These are phyloP conservation scores for Halichoeres trimaculatus DNA, from an alignment of 2,113 vertebrate genomes.

Conservation along the genomic window DNA sequence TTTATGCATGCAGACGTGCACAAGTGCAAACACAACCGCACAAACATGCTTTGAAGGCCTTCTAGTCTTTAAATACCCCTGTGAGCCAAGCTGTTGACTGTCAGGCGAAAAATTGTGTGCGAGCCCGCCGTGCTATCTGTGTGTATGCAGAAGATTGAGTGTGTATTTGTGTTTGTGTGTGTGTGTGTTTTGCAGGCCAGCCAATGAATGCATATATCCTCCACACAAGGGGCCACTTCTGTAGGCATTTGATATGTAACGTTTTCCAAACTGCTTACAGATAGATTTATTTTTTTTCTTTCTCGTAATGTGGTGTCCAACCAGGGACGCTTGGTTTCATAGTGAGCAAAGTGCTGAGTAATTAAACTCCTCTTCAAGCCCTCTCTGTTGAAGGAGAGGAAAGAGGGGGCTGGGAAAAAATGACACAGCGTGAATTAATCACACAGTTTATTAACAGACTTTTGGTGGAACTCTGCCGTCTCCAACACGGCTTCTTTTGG, in stretches of 20 bases:
- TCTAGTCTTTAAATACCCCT: slow-evolving; percentile 54
- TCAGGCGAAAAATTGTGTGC: slow-evolving; percentile 19
- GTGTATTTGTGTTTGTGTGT: no score
- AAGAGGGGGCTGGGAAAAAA: background rate
- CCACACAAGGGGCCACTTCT: background rate
- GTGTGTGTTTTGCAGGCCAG: slow-evolving; percentile 27
- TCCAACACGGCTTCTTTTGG: slow-evolving; percentile 47
- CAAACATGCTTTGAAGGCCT: slow-evolving; percentile 46
- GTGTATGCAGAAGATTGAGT: slow-evolving; percentile 13
- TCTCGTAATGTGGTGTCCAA: slow-evolving; percentile 32
- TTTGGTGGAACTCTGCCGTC: slow-evolving; percentile 25
- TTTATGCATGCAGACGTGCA: slow-evolving; percentile 21
- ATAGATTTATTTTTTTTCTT: slow-evolving; percentile 4
- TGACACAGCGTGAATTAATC: no score
- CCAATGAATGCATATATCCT: slow-evolving; percentile 8
- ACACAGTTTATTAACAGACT: slow-evolving; percentile 59
- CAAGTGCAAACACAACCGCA: slow-evolving; percentile 4
- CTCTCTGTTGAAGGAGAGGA: slow-evolving; percentile 31
- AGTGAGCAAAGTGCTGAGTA: slow-evolving; percentile 48
- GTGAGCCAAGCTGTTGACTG: slow-evolving; percentile 57
- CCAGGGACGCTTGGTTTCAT: slow-evolving; percentile 18
- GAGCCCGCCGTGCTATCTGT: slow-evolving; percentile 1
- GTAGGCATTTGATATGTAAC: slow-evolving; percentile 31
- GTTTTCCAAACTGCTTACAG: slow-evolving; percentile 39
- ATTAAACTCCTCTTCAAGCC: slow-evolving; percentile 58